A percentile compares a stretch with the other conserved stretches of the same genome.
phyloP scores from a whole-genome alignment of 2,888 invertebrate species.

The Eulithis prunata region DNA sequence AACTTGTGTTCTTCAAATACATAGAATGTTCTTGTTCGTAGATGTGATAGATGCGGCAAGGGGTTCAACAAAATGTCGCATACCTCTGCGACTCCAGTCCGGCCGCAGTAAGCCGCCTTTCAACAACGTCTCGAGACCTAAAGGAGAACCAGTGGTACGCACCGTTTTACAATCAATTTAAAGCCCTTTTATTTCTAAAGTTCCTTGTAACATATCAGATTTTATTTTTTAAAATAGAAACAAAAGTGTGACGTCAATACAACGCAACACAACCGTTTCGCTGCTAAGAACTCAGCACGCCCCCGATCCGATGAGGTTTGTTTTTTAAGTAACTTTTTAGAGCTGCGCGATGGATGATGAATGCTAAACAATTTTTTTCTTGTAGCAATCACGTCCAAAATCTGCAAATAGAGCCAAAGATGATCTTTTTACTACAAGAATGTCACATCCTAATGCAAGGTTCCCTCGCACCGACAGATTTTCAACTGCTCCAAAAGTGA shows the following conservation, averaged over 20 bases:
- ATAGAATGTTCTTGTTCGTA: conserved; percentile 24
- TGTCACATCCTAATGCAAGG: conserved; percentile 16
- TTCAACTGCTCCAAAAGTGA: conserved; percentile 26
- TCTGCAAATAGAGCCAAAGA: conserved; percentile 58
- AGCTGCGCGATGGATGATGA: background rate
- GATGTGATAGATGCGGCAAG: conserved; percentile 45
- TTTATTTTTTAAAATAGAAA: conserved; percentile 37
- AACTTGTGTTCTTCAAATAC: background rate
- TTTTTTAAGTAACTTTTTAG: background rate
- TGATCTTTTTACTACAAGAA: conserved; percentile 41
- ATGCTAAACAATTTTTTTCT: background rate
- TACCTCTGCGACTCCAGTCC: conserved; percentile 59
- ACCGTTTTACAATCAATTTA: no score
- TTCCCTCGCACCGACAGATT: conserved; percentile 21
- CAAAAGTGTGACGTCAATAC: conserved; percentile 37
- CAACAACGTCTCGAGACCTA: conserved; percentile 41
- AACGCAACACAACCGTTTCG: conserved; percentile 39
- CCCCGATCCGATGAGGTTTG: conserved; percentile 48
- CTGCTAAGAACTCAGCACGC: conserved; percentile 31
- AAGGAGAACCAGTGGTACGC: conserved; percentile 47
- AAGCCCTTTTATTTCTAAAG: background rate
- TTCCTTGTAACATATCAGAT: conserved; percentile 13
- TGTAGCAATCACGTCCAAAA: conserved; percentile 54
- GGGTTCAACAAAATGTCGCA: conserved; percentile 55
- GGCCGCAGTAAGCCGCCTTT: conserved; percentile 42